Evolutionary conservation across 64 coral and sea anemone genomes (phyloP).

Genomic region (Exaiptasia diaphana): DNA sequence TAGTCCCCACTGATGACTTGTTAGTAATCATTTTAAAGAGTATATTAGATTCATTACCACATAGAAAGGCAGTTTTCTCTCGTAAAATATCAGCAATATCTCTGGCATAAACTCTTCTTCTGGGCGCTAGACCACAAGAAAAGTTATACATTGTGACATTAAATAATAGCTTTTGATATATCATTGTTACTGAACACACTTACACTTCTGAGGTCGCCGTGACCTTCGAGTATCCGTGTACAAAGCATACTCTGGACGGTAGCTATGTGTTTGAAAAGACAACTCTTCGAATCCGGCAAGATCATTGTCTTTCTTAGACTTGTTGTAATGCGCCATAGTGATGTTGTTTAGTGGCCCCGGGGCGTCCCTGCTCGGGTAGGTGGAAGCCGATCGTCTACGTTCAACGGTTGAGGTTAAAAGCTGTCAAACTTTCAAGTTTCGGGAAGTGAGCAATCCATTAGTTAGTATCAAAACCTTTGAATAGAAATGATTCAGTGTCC

Average conservation of each 20-base stretch:
- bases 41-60: too few species aligned
- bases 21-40: too few species aligned
- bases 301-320: slow-evolving; percentile 43
- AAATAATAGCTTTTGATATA: slow-evolving; percentile 23
- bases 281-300: slow-evolving; percentile 75
- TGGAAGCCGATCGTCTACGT: too few species aligned
- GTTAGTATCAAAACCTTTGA: too few species aligned
- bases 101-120: slow-evolving; percentile 53
- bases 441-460: background rate
- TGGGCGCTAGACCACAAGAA: slow-evolving; percentile 11
- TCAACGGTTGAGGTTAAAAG: slow-evolving; percentile 7
- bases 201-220: slow-evolving; percentile 5
- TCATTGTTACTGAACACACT: background rate
- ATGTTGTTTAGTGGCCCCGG: background rate
- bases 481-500: too few species aligned
- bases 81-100: slow-evolving; percentile 68
- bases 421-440: background rate
- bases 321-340: background rate
- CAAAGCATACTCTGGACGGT: slow-evolving; percentile 83
- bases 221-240: slow-evolving; percentile 36
- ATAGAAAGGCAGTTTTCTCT: slow-evolving; percentile 73
- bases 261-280: slow-evolving; percentile 82
- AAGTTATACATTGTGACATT: background rate
- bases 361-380: background rate
- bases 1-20: too few species aligned